Conservation (phyloP, 2,113 vertebrate species). For the Smithornis capensis region DNA sequence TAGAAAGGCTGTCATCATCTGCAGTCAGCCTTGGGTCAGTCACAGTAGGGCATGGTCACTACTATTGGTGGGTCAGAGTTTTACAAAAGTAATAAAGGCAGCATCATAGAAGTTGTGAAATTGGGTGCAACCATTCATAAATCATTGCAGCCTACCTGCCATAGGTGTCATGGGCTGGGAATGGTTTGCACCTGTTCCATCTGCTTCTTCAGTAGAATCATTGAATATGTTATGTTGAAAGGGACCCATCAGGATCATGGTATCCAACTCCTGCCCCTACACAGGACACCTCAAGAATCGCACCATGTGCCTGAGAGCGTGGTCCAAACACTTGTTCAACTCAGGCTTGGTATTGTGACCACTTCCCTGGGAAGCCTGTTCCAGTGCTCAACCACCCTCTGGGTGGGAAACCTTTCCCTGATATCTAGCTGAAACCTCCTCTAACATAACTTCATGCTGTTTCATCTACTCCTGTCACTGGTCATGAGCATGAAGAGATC, state of each 20-base stretch:
- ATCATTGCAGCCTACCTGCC: rapidly evolving
- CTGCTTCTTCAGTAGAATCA: background rate
- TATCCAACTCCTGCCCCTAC: background rate
- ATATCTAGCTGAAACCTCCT: background rate
- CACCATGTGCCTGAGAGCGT: background rate
- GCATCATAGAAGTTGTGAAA: background rate
- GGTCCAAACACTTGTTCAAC: background rate
- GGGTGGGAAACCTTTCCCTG: background rate
- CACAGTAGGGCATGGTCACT: background rate
- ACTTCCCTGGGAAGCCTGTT: background rate
- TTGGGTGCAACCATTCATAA: background rate
- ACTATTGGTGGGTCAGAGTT: background rate
- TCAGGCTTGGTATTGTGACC: background rate
- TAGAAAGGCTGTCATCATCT: background rate
- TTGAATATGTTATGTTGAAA: background rate
- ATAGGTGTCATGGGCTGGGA: background rate
- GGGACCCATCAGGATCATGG: background rate
- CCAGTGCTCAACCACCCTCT: background rate
- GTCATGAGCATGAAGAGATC: background rate
- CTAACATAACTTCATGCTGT: background rate
- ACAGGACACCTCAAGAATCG: background rate
- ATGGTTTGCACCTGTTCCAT: background rate
- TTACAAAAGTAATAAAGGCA: background rate
- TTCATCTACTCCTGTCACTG: background rate
- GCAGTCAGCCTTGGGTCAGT: background rate